phyloP scores from a whole-genome alignment of 2,113 vertebrate genomes.

The Pelodiscus sinensis region DNA sequence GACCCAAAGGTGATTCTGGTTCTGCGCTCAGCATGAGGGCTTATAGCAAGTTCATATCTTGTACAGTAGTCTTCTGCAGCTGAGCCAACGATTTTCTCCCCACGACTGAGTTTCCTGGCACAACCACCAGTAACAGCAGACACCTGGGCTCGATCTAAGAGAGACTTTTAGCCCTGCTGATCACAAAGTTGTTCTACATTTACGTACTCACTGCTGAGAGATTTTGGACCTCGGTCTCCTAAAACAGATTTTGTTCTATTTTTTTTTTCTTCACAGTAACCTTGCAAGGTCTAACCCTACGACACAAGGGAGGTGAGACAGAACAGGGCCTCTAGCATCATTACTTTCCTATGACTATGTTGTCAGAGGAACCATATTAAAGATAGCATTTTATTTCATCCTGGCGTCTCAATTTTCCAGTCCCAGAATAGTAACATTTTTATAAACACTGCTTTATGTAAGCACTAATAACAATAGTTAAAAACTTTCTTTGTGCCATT shows the following conservation, averaged over 20 bases:
- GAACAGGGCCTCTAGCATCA: rapidly evolving
- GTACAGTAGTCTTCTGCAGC: not conserved
- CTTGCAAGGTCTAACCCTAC: not conserved
- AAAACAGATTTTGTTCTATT: not conserved
- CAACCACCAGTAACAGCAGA: not conserved
- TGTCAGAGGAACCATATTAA: not conserved
- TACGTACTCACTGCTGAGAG: not conserved
- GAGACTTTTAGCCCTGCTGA: not conserved
- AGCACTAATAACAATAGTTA: slow-evolving; percentile 57
- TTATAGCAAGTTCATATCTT: not conserved
- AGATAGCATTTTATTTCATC: slow-evolving; percentile 49
- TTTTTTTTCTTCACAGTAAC: not conserved
- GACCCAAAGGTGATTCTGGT: not conserved
- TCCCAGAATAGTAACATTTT: slow-evolving; percentile 65
- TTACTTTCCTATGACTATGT: slow-evolving; percentile 33
- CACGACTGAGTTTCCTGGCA: not conserved
- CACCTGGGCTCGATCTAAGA: not conserved
- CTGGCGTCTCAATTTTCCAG: slow-evolving; percentile 62
- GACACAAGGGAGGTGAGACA: not conserved
- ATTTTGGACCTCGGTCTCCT: not conserved
- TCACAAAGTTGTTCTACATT: not conserved
- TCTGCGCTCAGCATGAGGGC: not conserved
- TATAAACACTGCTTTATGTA: slow-evolving; percentile 45
- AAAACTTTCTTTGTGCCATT: slow-evolving; percentile 43
- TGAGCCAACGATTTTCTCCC: not conserved